Conservation (phyloP, 2,113 vertebrate species). For the Talpa occidentalis region DNA sequence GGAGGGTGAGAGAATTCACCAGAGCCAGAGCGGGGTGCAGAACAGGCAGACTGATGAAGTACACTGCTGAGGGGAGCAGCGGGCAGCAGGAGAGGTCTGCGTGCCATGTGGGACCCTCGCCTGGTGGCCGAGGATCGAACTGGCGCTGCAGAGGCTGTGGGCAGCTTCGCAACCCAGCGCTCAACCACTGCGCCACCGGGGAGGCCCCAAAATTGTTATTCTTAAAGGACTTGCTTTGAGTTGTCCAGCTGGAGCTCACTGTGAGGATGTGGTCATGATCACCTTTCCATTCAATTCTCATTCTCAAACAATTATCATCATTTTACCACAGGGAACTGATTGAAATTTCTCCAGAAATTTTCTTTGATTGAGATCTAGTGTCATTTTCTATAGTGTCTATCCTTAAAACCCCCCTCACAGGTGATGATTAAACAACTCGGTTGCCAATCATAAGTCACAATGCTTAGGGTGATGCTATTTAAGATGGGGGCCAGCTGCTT, state of each 20-base stretch:
- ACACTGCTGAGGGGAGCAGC: too few relatives aligned
- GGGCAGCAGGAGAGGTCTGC: too few relatives aligned
- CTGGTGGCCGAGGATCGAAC: too few relatives aligned
- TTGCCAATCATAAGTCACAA: not conserved
- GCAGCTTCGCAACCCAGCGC: too few relatives aligned
- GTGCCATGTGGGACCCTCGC: too few relatives aligned
- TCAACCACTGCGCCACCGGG: too few relatives aligned
- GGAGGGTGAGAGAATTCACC: too few relatives aligned
- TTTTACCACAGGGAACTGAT: not conserved
- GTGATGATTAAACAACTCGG: not conserved
- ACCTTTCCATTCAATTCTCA: not conserved
- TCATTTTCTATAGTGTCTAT: not conserved
- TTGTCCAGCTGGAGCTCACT: not conserved
- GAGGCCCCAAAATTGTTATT: not conserved
- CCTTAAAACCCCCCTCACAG: not conserved
- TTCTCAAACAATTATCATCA: constrained; percentile 6
- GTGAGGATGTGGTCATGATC: not conserved
- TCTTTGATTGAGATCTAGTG: constrained; percentile 31
- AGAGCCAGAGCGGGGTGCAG: too few relatives aligned
- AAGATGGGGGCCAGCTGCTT: not conserved
- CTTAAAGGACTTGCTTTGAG: not conserved
- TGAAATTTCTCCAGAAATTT: not conserved
- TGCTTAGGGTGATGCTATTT: too few relatives aligned
- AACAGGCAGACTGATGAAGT: too few relatives aligned
- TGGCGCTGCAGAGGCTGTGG: too few relatives aligned